These are phyloP conservation scores for Lasioglossum malachurum DNA, from an alignment of 2,888 invertebrate genomes.

Conservation along the genomic window DNA sequence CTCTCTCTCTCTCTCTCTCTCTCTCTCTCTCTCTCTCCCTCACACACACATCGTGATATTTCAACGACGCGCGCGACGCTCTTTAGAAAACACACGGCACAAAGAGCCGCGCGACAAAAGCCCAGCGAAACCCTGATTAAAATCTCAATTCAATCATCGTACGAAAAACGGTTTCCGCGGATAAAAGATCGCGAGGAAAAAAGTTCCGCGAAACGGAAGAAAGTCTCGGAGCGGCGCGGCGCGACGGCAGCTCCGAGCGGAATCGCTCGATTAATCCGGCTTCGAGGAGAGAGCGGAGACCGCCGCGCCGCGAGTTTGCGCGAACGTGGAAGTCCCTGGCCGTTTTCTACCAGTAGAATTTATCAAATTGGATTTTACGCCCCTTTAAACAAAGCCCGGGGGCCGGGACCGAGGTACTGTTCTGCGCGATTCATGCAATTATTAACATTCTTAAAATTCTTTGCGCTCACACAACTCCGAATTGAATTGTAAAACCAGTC, in stretches of 20 bases:
- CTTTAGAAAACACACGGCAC: background rate
- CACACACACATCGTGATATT: background rate
- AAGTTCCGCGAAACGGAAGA: background rate
- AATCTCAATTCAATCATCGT: background rate
- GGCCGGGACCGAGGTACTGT: background rate
- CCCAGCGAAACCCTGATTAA: background rate
- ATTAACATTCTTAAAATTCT: constrained; percentile 10
- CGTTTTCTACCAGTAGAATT: constrained; percentile 36
- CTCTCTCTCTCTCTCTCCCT: background rate
- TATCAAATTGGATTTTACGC: constrained; percentile 48
- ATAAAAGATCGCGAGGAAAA: background rate
- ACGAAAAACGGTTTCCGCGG: background rate
- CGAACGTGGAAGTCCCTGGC: background rate
- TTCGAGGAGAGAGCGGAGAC: background rate
- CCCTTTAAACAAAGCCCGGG: constrained; percentile 44
- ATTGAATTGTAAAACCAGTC: constrained; percentile 28
- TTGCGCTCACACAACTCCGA: constrained; percentile 1
- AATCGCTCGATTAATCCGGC: constrained; percentile 1
- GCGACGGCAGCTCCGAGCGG: background rate
- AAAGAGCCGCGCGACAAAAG: background rate
- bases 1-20: background rate
- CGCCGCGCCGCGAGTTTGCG: background rate
- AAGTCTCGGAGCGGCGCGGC: background rate
- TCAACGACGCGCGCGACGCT: background rate
- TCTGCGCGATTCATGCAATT: constrained; percentile 8